Evolutionary conservation across 2,888 invertebrate genomes (phyloP).

Genomic region (Plusia festucae): DNA sequence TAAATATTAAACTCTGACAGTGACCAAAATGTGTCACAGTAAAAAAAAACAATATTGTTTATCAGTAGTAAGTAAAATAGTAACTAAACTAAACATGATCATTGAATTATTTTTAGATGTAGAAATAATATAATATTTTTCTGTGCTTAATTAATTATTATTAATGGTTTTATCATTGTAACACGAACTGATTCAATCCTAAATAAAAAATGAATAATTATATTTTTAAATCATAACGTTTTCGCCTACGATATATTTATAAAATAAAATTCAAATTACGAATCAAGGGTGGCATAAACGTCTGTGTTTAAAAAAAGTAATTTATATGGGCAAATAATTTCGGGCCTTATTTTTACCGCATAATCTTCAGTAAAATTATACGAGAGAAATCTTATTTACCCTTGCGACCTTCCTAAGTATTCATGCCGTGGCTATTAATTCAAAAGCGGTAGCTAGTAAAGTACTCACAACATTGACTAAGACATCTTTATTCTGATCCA

Average conservation of each 20-base stretch:
- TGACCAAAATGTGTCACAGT: no score
- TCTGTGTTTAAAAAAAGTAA: constrained; percentile 8
- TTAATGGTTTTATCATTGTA: no score
- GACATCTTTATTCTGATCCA: background rate
- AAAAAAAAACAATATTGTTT: no score
- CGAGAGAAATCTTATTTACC: constrained; percentile 18
- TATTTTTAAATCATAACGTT: constrained; percentile 4
- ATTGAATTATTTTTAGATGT: no score
- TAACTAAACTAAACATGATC: no score
- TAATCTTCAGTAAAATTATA: constrained; percentile 15
- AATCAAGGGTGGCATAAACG: constrained; percentile 7
- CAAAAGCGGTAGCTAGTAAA: constrained; percentile 2
- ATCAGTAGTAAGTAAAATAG: no score
- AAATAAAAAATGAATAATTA: no score
- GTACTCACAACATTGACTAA: constrained; percentile 2
- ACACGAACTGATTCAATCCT: no score
- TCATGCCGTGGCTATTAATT: constrained; percentile 9
- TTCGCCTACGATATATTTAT: background rate
- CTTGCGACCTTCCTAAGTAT: constrained; percentile 15
- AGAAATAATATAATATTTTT: no score
- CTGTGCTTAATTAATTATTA: no score
- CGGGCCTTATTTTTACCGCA: constrained; percentile 12
- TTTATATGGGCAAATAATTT: constrained; percentile 10
- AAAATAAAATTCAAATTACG: constrained; percentile 5
- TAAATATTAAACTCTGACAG: no score